A percentile compares a stretch with the other conserved stretches of the same genome.
Evolutionary conservation across 1,140 invertebrate species (phyloP).

Genomic region (Papilio glaucus): DNA sequence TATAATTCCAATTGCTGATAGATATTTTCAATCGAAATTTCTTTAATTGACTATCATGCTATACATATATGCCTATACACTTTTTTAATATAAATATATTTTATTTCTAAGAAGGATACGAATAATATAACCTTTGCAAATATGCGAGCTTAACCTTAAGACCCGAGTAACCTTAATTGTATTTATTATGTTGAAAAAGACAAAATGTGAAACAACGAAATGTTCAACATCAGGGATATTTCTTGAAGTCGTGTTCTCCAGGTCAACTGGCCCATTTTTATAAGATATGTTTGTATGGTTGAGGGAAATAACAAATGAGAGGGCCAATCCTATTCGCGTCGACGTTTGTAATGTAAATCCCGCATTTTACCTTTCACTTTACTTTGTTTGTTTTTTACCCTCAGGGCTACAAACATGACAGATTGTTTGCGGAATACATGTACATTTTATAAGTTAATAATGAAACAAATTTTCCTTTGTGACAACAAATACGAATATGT

Average conservation of each 20-base stretch:
- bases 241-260: neutral
- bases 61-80: too few species aligned
- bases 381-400: neutral
- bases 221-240: neutral
- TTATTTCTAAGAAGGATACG: too few species aligned
- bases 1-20: too few species aligned
- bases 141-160: too few species aligned
- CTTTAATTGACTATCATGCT: too few species aligned
- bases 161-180: too few species aligned
- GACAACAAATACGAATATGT: neutral
- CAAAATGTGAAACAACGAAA: neutral
- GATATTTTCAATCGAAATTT: too few species aligned
- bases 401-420: conserved; percentile 1
- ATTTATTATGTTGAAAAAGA: too few species aligned
- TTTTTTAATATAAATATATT: too few species aligned
- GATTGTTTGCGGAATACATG: neutral
- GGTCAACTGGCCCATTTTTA: neutral
- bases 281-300: conserved; percentile 3
- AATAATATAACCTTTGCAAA: too few species aligned
- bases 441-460: neutral
- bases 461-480: neutral
- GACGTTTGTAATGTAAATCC: conserved; percentile 6
- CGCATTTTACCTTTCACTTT: conserved; percentile 16
- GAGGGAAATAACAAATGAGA: conserved; percentile 17
- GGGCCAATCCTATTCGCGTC: conserved; percentile 1